Base-by-base conservation (phyloP, 92 coral and sea anemone species). In the Palythoa grandis region DNA sequence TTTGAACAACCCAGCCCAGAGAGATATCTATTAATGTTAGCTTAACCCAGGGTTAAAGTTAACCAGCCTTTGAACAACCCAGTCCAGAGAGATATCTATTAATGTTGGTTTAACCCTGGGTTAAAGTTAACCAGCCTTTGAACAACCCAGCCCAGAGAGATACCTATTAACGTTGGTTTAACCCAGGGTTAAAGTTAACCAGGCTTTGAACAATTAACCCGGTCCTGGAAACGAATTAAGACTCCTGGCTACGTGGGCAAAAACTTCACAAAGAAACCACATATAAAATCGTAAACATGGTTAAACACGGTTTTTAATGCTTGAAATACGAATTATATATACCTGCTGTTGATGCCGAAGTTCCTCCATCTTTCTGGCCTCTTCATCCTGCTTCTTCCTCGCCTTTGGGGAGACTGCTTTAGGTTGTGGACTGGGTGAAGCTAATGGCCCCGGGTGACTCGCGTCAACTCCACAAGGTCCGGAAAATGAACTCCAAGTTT, bases 391-490 rank as follows among this genome's bases (percentile, higher is more conserved):
- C 88, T 95, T 94, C 82, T 96, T 96, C 57, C 98, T 89, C 14
- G 88, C 88, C 78, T 96, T 96, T 0, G 98, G 98, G 19, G 98
- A 96, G 40, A 92, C 93, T 39, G 92, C 94, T 75, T 96, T 96
- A 5, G 96, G 98, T 66, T 92, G 98, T 7, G 98, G 98, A 40
- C 98, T 96, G 85, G 98, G 95, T 16, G 95, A 90, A 22, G 91
- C 86, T 63, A 91, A 92, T 11, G 88, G 87, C 39, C 76, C 90
- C 43, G 85, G 52, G 25, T 82, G 78, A 24, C 79, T 82, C 12
- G 84, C 68, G 20, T 91, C 92, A 13, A 90, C 50, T 17, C 83
- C 82, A 61, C 82, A 24, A 40, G 83, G 83, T 29, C 88, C 90
- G 20, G 88, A 63, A 3, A 82, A 37, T 3, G 83, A n/a, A 11